phyloP scores from a whole-genome alignment of 2,797 vertebrate genomes.

The Phataginus tricuspis region DNA sequence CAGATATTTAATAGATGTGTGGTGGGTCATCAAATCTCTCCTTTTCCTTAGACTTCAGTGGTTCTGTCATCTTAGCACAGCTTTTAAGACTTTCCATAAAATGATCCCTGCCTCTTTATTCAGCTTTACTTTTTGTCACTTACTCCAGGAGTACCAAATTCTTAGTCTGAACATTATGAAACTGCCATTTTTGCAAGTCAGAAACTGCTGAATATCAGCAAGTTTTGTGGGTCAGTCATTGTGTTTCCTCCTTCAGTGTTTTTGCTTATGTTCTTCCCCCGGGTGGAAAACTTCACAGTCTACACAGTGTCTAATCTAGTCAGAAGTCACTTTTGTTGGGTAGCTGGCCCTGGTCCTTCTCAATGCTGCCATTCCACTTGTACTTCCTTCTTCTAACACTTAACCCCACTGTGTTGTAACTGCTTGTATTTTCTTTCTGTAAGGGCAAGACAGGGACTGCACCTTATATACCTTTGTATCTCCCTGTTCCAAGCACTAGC shows the following conservation, averaged over 20 bases:
- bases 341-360: background rate
- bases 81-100: background rate
- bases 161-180: background rate
- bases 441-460: background rate
- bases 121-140: background rate
- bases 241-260: background rate
- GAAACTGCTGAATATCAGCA: background rate
- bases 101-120: slow-evolving; percentile 12
- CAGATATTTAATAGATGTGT: slow-evolving; percentile 4
- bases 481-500: background rate
- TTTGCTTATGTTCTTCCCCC: background rate
- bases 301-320: background rate
- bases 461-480: background rate
- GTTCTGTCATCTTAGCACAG: slow-evolving; percentile 9
- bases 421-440: background rate
- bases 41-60: slow-evolving; percentile 8
- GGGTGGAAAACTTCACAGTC: background rate
- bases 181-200: slow-evolving; percentile 25
- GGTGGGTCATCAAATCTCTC: background rate
- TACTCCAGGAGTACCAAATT: background rate
- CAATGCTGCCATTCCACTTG: background rate
- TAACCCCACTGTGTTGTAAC: background rate
- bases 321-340: background rate
- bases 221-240: background rate
- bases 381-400: background rate